These are phyloP conservation scores for Catocala sponsa DNA, from an alignment of 2,888 invertebrate species.

Conservation along the genomic window DNA sequence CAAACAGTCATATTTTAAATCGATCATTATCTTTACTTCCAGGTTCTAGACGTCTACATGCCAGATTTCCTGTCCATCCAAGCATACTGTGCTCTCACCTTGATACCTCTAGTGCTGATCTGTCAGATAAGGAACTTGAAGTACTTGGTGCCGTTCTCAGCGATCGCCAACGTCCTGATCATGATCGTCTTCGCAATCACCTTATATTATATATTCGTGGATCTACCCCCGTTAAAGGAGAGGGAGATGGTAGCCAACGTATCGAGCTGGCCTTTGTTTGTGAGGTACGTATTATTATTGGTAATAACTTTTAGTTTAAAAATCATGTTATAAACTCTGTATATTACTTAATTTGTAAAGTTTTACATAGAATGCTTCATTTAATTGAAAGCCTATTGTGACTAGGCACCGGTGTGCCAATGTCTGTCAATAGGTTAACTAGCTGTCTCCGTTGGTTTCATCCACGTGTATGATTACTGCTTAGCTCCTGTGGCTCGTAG, in stretches of 20 bases:
- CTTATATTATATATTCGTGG: slow-evolving; percentile 92
- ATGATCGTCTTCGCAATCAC: slow-evolving; percentile 93
- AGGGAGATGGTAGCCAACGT: slow-evolving; percentile 83
- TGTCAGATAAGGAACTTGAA: slow-evolving; percentile 93
- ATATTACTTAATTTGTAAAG: too few relatives aligned
- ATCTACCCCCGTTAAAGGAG: slow-evolving; percentile 75
- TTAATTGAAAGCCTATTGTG: too few relatives aligned
- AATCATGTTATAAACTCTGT: too few relatives aligned
- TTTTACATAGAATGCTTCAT: too few relatives aligned
- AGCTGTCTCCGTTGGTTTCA: too few relatives aligned
- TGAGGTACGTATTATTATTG: slow-evolving; percentile 82
- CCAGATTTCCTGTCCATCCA: slow-evolving; percentile 86
- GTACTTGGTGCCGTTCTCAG: slow-evolving; percentile 95
- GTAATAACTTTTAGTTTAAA: neutral
- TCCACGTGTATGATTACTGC: too few relatives aligned
- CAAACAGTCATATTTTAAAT: too few relatives aligned
- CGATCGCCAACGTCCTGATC: slow-evolving; percentile 94
- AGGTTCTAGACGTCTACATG: slow-evolving; percentile 85
- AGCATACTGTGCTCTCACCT: slow-evolving; percentile 90
- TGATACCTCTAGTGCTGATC: slow-evolving; percentile 91
- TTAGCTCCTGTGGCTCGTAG: too few relatives aligned
- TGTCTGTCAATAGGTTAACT: too few relatives aligned
- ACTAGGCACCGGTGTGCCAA: too few relatives aligned
- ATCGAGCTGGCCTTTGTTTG: slow-evolving; percentile 93
- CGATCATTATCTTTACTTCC: slow-evolving; percentile 21